Percentiles rank a stretch among this genome's conserved stretches.
phyloP scores from a whole-genome alignment of 2,113 vertebrate species.

The Amphilophus citrinellus region DNA sequence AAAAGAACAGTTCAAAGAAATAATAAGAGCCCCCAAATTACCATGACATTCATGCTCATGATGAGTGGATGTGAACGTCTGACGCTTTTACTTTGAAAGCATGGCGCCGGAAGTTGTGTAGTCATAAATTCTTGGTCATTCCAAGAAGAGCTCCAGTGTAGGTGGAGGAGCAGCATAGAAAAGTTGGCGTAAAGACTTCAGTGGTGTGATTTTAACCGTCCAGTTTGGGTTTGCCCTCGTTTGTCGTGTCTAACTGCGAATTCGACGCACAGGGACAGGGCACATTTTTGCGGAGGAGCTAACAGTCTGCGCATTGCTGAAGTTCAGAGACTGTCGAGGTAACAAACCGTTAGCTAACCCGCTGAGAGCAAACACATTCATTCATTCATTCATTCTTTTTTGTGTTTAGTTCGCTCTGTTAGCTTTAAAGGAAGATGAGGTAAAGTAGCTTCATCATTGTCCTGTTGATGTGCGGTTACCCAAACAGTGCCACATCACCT shows the following conservation, averaged over 20 bases:
- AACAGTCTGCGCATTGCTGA: conserved; percentile 14
- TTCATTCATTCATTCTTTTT: conserved; percentile 2
- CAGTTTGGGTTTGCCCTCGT: not conserved
- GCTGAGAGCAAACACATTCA: conserved; percentile 30
- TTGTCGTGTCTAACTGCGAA: not conserved
- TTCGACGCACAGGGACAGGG: not conserved
- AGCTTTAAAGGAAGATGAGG: not conserved
- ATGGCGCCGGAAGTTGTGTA: not conserved
- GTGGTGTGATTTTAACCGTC: not conserved
- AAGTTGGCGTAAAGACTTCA: not conserved
- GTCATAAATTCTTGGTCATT: not conserved
- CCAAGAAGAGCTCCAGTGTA: not conserved
- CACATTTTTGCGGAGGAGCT: not conserved
- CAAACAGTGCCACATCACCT: not conserved
- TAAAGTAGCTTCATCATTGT: not conserved
- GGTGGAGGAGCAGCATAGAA: not conserved
- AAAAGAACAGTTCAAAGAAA: not conserved
- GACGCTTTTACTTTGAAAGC: conserved; percentile 52
- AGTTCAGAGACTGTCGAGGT: conserved; percentile 66
- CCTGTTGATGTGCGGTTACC: not conserved
- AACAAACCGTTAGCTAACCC: conserved; percentile 27
- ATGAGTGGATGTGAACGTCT: not conserved
- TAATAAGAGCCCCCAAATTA: no score
- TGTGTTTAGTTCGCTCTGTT: not conserved
- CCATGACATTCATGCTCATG: not conserved